Base-by-base conservation (phyloP, 2,797 vertebrate species). In the Echiichthys vipera region DNA sequence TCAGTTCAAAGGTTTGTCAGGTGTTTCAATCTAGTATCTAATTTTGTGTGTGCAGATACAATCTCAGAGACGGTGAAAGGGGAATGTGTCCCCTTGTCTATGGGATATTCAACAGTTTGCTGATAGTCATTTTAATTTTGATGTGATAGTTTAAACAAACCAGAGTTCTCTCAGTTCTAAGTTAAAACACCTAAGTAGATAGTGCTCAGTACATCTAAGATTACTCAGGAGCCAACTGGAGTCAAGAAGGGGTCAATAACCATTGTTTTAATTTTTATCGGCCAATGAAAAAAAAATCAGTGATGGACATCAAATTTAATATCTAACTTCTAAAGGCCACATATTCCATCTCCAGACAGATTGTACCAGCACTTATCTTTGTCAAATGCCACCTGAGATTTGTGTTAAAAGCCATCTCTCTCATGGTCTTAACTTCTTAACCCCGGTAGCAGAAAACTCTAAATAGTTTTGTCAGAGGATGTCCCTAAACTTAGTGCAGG, bases 301-400 rank as follows among this genome's bases (percentile, higher is more conserved):
- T 43, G 65, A 86, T 74, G 20, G 62, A n/a, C 54, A 79, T 83
- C 75, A 69, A 47, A 80, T 69, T 49, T 76, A 69, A 78, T 87
- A 78, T 85, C 75, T 82, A 70, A 65, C 80, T 81, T 84, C 69
- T 78, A 71, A 88, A 90, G 77, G 74, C 64, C 72, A 68, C 30
- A 80, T 77, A 91, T 88, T 83, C 27, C 37, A 87, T 90, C 80
- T 85, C 20, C 46, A 73, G 72, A 78, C 62, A 80, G 57, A 42
- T 82, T 81, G 83, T 57, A 47, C 74, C 71, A 59, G 62, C 72
- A 86, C 68, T 85, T 85, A 81, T 90, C 80, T 86, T 80, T 77
- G 47, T 88, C 70, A 90, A 88, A 92, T 89, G 83, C 71, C 88
- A 89, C 57, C 50, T 83, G 27, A 74, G 77, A 87, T 84, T 81